These are phyloP conservation scores for Amphipyra berbera DNA, from an alignment of 2,888 invertebrate species.

Conservation along the genomic window DNA sequence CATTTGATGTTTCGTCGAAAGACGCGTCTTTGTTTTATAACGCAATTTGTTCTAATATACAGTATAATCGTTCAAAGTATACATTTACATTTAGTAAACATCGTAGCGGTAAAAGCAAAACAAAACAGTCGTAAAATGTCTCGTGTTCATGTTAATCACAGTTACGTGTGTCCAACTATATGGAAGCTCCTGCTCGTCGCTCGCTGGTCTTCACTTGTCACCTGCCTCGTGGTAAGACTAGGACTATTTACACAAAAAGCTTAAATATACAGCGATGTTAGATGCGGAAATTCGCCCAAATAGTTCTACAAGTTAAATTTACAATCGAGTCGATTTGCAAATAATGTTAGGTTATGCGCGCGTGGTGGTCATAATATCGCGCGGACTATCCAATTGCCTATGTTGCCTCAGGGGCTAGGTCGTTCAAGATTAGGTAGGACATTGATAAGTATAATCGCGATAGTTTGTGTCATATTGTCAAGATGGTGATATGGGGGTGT, in stretches of 20 bases:
- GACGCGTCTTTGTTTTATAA: conserved; percentile 76
- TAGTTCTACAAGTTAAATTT: conserved; percentile 84
- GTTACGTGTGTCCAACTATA: conserved; percentile 79
- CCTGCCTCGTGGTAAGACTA: conserved; percentile 73
- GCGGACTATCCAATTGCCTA: conserved; percentile 46
- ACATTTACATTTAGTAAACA: conserved; percentile 84
- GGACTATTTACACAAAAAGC: conserved; percentile 89
- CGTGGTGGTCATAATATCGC: conserved; percentile 45
- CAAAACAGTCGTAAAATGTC: conserved; percentile 85
- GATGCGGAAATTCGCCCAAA: conserved; percentile 87
- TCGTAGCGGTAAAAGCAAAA: conserved; percentile 90
- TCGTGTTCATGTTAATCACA: conserved; percentile 88
- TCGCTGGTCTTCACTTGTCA: conserved; percentile 68
- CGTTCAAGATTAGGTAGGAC: conserved; percentile 57
- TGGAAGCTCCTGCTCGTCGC: conserved; percentile 68
- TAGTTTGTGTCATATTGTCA: conserved; percentile 72
- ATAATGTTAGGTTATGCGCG: conserved; percentile 58
- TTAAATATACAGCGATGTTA: conserved; percentile 89
- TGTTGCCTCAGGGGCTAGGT: conserved; percentile 61
- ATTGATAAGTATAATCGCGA: conserved; percentile 52
- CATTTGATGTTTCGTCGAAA: conserved; percentile 82
- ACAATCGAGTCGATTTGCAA: conserved; percentile 73
- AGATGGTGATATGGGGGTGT: conserved; percentile 73
- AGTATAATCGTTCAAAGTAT: conserved; percentile 76
- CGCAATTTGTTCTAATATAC: conserved; percentile 78